phyloP scores from a whole-genome alignment of 2,113 vertebrate genomes.

The Siphamia tubifer region DNA sequence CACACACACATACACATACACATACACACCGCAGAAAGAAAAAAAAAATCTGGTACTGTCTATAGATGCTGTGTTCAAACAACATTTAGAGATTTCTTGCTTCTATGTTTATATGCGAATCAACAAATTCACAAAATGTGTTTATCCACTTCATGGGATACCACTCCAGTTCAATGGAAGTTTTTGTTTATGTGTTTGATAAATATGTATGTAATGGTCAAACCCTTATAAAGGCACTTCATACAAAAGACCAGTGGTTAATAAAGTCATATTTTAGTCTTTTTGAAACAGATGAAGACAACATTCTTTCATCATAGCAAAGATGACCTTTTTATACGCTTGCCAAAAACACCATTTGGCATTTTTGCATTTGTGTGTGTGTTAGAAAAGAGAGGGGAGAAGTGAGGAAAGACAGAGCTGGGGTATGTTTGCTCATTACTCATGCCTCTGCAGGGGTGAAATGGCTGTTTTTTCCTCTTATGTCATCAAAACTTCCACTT shows the following conservation, averaged over 20 bases:
- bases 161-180: background rate
- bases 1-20: slow-evolving; percentile 13
- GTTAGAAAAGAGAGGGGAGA: background rate
- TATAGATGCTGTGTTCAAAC: background rate
- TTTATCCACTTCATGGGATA: slow-evolving; percentile 9
- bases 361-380: slow-evolving; percentile 18
- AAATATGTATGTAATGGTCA: background rate
- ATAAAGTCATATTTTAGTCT: slow-evolving; percentile 37
- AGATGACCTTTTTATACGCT: slow-evolving; percentile 58
- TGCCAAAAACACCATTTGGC: slow-evolving; percentile 45
- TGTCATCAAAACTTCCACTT: slow-evolving; percentile 55
- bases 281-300: slow-evolving; percentile 35
- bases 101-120: slow-evolving; percentile 6
- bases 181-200: background rate
- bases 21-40: slow-evolving; percentile 3
- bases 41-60: background rate
- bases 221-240: background rate
- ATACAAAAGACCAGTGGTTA: slow-evolving; percentile 35
- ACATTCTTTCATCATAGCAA: slow-evolving; percentile 29
- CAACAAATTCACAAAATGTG: slow-evolving; percentile 15
- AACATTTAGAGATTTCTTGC: background rate
- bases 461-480: slow-evolving; percentile 51
- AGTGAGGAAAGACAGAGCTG: slow-evolving; percentile 8
- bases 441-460: slow-evolving; percentile 65
- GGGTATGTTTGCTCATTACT: slow-evolving; percentile 55